Evolutionary conservation across 2,797 vertebrate genomes (phyloP), one percentile per base, ranked within the genome.

Genomic region (Phoeniculus purpureus): DNA sequence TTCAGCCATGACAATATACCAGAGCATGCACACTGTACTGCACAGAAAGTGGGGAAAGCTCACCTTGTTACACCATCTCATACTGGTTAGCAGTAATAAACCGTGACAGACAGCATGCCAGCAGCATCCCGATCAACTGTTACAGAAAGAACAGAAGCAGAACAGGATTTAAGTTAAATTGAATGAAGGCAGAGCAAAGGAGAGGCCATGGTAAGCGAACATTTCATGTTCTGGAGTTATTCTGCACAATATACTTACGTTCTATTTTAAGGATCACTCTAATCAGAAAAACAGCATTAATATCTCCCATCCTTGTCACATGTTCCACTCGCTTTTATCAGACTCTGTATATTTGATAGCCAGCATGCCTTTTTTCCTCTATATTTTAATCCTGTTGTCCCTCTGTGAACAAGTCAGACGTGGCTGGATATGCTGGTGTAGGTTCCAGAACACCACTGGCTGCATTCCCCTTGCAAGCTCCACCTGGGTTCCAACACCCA

Each of bases 51-150:
- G 1, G 65, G 27, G 34, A 34, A 29, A 75, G 94, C 97, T 97
- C 88, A 98, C 98, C 98, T 97, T 91, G 94, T 98, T 98, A 99
- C 95, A 99, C 99, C 98, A 99, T 99, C 97, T 99, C 98, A 5
- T 99, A 99, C 95, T 99, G 98, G 98, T 99, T 99, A 97, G 98
- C 97, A 94, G 98, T 98, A 97, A 99, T 99, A 97, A 99, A 98
- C 92, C 98, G 98, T 86, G 98, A 99, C 96, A 99, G 96, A 94
- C 98, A 99, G 96, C 99, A 99, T n/a, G 99, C 98, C 97, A 99
- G 89, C 88, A 98, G 97, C 98, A 98, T 98, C 86, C 99, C 99
- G 1, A 99, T 97, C 92, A 99, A 91, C 99, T 99, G 98, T 87
- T 94, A 29, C 65, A 27, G 50, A 88, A 95, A 79, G 76, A 87